phyloP scores from a whole-genome alignment of 2,113 vertebrate genomes.

The Albula goreensis region DNA sequence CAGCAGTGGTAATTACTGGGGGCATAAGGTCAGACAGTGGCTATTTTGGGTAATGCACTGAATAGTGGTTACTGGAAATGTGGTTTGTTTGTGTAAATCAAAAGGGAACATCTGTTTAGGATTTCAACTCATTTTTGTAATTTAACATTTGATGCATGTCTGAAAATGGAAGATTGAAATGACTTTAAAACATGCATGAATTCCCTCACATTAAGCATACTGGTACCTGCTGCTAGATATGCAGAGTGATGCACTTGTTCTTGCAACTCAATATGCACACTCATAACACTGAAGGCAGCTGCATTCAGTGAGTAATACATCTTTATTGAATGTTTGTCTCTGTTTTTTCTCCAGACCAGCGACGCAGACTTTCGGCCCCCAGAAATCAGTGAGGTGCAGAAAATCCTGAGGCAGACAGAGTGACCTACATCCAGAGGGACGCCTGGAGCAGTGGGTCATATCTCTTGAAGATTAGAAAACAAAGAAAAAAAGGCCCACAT shows the following conservation, averaged over 20 bases:
- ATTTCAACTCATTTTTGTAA: not conserved
- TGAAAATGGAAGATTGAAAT: not conserved
- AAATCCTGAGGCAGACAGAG: conserved; percentile 61
- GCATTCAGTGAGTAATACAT: not conserved
- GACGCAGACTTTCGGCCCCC: not conserved
- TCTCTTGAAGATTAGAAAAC: conserved; percentile 32
- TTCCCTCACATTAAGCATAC: not conserved
- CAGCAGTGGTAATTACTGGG: conserved; percentile 55
- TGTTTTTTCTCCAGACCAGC: not conserved
- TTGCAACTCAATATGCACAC: not conserved
- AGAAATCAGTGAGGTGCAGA: conserved; percentile 45
- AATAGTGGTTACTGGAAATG: conserved; percentile 50
- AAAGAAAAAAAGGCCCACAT: conserved; percentile 20
- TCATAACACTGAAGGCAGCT: not conserved
- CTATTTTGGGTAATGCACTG: conserved; percentile 38
- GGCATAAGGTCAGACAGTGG: conserved; percentile 60
- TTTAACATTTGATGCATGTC: too few relatives aligned
- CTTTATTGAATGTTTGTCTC: not conserved
- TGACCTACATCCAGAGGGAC: conserved; percentile 64
- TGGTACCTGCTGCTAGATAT: not conserved
- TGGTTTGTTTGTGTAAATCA: not conserved
- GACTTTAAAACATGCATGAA: not conserved
- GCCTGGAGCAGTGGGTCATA: conserved; percentile 54
- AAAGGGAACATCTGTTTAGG: not conserved
- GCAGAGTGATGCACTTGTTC: not conserved